Percentiles rank a stretch among this genome's conserved stretches.
These are phyloP conservation scores for Ganaspis sp. DNA, from an alignment of 1,140 invertebrate species.

Conservation along the genomic window DNA sequence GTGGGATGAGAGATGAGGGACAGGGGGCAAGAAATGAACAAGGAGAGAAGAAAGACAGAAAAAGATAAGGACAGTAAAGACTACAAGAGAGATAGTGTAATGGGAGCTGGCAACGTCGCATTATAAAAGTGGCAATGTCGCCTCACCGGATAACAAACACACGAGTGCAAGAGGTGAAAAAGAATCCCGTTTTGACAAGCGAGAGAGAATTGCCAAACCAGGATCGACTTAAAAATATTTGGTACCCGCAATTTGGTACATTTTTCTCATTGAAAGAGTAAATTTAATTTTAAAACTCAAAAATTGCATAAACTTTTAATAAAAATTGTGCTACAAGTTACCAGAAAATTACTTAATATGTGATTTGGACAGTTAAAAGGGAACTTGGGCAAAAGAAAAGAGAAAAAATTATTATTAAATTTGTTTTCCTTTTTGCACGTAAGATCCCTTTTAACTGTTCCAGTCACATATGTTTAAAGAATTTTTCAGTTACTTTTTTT, in stretches of 20 bases:
- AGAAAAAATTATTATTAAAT: too few species aligned
- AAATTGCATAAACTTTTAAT: too few species aligned
- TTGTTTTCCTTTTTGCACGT: too few species aligned
- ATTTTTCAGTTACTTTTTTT: too few species aligned
- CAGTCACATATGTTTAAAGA: too few species aligned
- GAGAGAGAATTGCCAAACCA: conserved; percentile 35
- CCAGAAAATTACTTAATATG: too few species aligned
- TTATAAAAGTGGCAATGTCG: conserved; percentile 55
- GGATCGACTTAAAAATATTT: neutral
- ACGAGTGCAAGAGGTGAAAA: conserved; percentile 66
- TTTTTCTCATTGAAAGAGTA: neutral
- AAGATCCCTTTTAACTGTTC: too few species aligned
- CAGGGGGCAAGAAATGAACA: conserved; percentile 32
- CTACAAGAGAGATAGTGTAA: conserved; percentile 8
- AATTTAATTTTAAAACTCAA: neutral
- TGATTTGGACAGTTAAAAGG: too few species aligned
- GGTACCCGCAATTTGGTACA: neutral
- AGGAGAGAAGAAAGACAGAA: conserved; percentile 3
- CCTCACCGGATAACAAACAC: conserved; percentile 65
- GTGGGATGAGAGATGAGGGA: conserved; percentile 59
- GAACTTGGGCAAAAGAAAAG: too few species aligned
- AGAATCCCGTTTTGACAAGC: conserved; percentile 73
- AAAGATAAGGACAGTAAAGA: conserved; percentile 29
- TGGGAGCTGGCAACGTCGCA: conserved; percentile 62
- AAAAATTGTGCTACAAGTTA: too few species aligned